phyloP scores from a whole-genome alignment of 2,113 vertebrate genomes.

The Microtus richardsoni region DNA sequence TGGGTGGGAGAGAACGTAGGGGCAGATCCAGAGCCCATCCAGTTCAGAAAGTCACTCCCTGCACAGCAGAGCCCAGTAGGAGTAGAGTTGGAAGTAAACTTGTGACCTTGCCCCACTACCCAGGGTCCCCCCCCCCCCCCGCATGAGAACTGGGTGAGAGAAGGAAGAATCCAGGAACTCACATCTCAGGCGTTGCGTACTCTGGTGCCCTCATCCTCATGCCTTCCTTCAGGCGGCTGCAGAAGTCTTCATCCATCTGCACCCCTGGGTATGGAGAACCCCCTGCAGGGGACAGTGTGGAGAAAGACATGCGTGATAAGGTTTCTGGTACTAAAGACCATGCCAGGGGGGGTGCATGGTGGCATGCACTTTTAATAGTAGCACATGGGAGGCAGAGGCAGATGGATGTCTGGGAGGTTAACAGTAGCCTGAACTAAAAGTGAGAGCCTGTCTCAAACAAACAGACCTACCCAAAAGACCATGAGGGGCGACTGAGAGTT shows the following conservation, averaged over 20 bases:
- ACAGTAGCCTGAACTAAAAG: neutral
- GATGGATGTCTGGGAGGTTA: neutral
- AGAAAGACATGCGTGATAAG: rapidly evolving
- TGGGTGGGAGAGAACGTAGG: neutral
- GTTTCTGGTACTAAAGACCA: neutral
- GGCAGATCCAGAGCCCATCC: neutral
- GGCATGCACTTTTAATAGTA: neutral
- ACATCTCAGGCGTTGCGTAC: constrained; percentile 95
- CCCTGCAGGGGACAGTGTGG: constrained; percentile 83
- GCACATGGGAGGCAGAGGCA: neutral
- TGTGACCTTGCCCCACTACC: neutral
- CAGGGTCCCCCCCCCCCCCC: neutral
- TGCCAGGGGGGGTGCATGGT: neutral
- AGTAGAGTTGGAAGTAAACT: neutral
- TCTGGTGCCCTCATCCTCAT: constrained; percentile 95
- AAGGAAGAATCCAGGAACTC: constrained; percentile 24
- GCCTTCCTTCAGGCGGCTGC: constrained; percentile 93
- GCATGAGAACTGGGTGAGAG: too few species aligned
- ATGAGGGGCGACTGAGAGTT: rapidly evolving
- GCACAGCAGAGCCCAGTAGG: neutral
- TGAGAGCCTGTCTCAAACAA: neutral
- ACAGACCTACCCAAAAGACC: neutral
- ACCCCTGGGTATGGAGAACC: constrained; percentile 96
- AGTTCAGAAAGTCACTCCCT: neutral
- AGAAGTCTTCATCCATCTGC: constrained; percentile 97